Base-by-base conservation (phyloP, 2,888 invertebrate genomes). In the Sarcophaga rosellei region DNA sequence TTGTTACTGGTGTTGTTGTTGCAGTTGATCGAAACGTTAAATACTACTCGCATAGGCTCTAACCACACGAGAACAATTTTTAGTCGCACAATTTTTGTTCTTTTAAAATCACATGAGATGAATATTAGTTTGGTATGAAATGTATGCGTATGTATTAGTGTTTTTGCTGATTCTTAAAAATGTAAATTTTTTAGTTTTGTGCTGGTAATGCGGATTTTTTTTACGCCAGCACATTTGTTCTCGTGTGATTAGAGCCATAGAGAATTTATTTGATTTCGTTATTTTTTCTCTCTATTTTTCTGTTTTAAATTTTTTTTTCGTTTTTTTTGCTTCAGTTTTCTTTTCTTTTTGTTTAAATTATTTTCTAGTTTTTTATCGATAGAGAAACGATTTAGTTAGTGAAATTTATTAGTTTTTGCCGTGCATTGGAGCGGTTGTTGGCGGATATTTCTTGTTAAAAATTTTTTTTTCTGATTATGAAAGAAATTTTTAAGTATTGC, bases 401-500 rank as follows among this genome's bases (percentile, higher is more conserved):
- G 59, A 35, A 80, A 73, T 65, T 65, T 45, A 80, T 73, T 65
- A 65, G 72, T 80, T 59, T 73, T 57, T 66, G 72, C 65, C n/a
- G 65, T 45, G 72, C 59, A n/a, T 59, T 23, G n/a, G 25, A 80
- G 23, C 45, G 79, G 15, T 35, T 65, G 57, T 79, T 72, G 53
- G 53, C 53, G 17, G 53, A 15, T 53, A 12, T 17, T 17, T 53
- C 10, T 35, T 35, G 8, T 35, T 35, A 2, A 35, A 35, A 53
- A 15, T 53, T 53, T 53, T 53, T 5, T 53, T 53, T 53, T 53
- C 53, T 15, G 12, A 53, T 53, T 35, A 35, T 35, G 35, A 35
- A 53, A 53, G 17, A 53, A 53, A 53, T 53, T 53, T 53, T 53
- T 53, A 15, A 15, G 12, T 53, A 4, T 15, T 53, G 53, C 5